Percentiles rank a stretch among this genome's conserved stretches.
Conservation (phyloP, 2,888 invertebrate genomes). For the Macrosoma leucophasiata region DNA sequence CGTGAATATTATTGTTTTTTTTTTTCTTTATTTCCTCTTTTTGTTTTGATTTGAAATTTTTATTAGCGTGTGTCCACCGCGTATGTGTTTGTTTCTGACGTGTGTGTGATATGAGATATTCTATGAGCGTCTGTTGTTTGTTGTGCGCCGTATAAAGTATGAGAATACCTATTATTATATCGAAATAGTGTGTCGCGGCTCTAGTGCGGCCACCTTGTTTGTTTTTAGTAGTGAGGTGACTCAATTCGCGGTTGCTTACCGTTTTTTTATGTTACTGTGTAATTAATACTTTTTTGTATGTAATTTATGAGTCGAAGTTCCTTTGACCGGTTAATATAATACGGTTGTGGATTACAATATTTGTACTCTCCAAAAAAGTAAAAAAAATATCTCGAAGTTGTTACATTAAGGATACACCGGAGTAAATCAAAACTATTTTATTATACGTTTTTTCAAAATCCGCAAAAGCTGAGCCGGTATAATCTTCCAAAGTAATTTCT, state of each 20-base stretch:
- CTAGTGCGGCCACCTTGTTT: conserved; percentile 32
- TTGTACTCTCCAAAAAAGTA: not conserved
- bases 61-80: conserved; percentile 48
- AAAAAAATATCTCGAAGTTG: too few species aligned
- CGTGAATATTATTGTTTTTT: conserved; percentile 35
- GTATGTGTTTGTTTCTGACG: conserved; percentile 46
- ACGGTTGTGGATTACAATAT: not conserved
- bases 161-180: conserved; percentile 37
- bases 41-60: conserved; percentile 56
- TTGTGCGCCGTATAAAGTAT: conserved; percentile 59
- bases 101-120: conserved; percentile 49
- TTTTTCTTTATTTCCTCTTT: conserved; percentile 34
- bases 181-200: conserved; percentile 38
- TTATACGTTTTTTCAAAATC: too few species aligned
- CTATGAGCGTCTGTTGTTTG: conserved; percentile 67
- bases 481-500: too few species aligned
- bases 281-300: conserved; percentile 22
- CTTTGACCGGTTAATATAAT: not conserved
- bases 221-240: conserved; percentile 23
- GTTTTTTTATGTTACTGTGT: conserved; percentile 19
- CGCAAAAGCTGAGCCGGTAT: too few species aligned
- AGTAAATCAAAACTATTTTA: too few species aligned
- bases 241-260: conserved; percentile 19
- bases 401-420: too few species aligned
- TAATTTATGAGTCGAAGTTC: conserved; percentile 12